Evolutionary conservation across 2,888 invertebrate genomes (phyloP), one percentile per base, ranked within the genome.

Genomic region (Apotomis betuletana): DNA sequence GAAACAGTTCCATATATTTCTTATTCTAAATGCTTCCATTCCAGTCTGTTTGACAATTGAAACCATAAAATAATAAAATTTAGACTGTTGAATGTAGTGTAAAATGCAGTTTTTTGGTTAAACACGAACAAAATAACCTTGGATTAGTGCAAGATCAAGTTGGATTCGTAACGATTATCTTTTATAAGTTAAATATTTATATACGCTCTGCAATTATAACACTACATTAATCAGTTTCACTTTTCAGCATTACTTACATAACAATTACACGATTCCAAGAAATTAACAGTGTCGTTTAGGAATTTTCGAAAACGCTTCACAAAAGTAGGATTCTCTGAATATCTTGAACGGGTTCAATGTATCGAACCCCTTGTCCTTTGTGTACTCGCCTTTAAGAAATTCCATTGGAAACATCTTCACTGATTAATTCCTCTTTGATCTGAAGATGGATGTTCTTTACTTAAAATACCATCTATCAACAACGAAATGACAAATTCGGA

Each of bases 1-100:
- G 79, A 79, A 88, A 88, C 87, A 86, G 77, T 82, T 83, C 74
- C 80, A 81, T 85, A 86, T 83, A 85, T 77, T 80, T 74, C 41
- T 78, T 77, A 72, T 54, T 71, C 72, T 76, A 46, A 55, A 75
- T 81, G 77, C 80, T 80, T 83, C 82, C 79, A 80, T 80, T 64
- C 74, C 79, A 79, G 81, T 81, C 49, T 49, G 49, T 49, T 9
- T 10, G 0, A 49, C 9, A 3, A 10, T 49, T 8, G 27, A 27
- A 27, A 27, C 27, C 27, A 27, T 27, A 27, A 49, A 49, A 9
- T 49, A 81, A 83, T 79, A 81, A 77, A 74, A 58, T n/a, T 12
- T 36, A n/a, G 38, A 38, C 49, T 9, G 49, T 49, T 6, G 5
- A 49, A 49, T 49, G 49, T 49, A 49, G 10, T 49, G 10, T 9